Evolutionary conservation across 2,113 vertebrate species (phyloP), one percentile per base, ranked within the genome.

Genomic region (Heterochromis multidens): DNA sequence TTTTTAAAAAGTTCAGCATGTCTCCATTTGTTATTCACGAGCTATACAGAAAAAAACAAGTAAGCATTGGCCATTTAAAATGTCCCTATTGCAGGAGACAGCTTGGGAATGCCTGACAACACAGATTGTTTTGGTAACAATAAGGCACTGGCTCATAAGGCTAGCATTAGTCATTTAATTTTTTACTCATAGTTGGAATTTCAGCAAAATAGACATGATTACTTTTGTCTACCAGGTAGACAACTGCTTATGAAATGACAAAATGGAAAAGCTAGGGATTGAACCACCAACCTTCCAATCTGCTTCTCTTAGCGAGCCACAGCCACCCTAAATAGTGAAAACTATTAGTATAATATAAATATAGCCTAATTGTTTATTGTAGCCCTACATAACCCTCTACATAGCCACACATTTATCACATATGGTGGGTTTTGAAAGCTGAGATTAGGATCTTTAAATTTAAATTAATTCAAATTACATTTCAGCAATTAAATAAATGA

Each of bases 191-290:
- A n/a, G 0, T 25, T 67, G 12, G 25, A 13, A 10, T 67, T 25
- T 67, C 63, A 67, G n/a, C 37, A 17, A 43, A 67, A 37, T 43
- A 43, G 63, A 67, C 25, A 43, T 9, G 13, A 67, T 67, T 43
- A 17, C 13, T 67, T 1, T n/a, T 25, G 0, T 35, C n/a, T 67
- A 43, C 16, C 37, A 67, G 63, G 63, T 25, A 67, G n/a, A 17
- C 16, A 43, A 25, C n/a, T 25, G 13, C 63, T n/a, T 27, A 17
- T 67, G 63, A 13, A 43, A 67, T 16, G 9, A 43, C 43, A 25
- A 67, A 67, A 21, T 1, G 0, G n/a, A n/a, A n/a, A n/a, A 16
- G 13, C 12, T 13, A 14, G 43, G 12, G 13, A 16, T 46, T 5
- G 13, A 46, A 16, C 13, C 14, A 46, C 14, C 43, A 16, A 46